Base-by-base conservation (phyloP, 64 coral and sea anemone species). In the Catalaphyllia jardinei region DNA sequence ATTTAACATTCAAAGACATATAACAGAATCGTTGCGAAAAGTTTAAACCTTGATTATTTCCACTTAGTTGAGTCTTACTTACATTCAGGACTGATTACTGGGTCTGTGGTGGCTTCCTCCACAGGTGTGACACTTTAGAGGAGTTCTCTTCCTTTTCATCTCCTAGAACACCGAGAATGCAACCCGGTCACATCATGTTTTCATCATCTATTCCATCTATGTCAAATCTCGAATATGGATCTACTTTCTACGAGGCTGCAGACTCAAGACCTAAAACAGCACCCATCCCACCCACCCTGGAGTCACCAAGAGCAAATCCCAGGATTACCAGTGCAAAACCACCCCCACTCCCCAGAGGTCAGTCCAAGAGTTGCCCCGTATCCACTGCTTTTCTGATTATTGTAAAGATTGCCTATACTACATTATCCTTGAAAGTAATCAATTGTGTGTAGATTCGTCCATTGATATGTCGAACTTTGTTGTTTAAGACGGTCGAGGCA, bases 251-350 rank as follows among this genome's bases (percentile, higher is more conserved):
- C 22, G 42, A 60, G 19, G 35, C 30, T 59, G 69, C 65, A 10
- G 91, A 91, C 60, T 49, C 92, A 52, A 87, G 91, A 81, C 95
- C 92, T 16, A 89, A 91, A 62, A 97, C 95, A 7, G 95, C 88
- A 49, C 91, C 95, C 20, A 81, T 97, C 64, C 95, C 95, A 61
- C 95, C 95, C 49, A 78, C 89, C 76, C 91, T 92, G 62, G 88
- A 97, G 81, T 91, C 95, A 67, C 95, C 91, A 30, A 75, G 92
- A 31, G 95, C 95, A 27, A 93, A 97, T 63, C 95, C 95, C 38
- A 89, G 95, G 46, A 97, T 97, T 55, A 97, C 95, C 67, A 97
- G 92, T 91, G 95, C 86, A 10, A 97, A 88, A 76, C 87, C 90
- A 31, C 76, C 88, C 33, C 91, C 95, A 8, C 73, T 87, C 28